Evolutionary conservation across 2,888 invertebrate species (phyloP).

Genomic region (Drosophila maculinotata): DNA sequence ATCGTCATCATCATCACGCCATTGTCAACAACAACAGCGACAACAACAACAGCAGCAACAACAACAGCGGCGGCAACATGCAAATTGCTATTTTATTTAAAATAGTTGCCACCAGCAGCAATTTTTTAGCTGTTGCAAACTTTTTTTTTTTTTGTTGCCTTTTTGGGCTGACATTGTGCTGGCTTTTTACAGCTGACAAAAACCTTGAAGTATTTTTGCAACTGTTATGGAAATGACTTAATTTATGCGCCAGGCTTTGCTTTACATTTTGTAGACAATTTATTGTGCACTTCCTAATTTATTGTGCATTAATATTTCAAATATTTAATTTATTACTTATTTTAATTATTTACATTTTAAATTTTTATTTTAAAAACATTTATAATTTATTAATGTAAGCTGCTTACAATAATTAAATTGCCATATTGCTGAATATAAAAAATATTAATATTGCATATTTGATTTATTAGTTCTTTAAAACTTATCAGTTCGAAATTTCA

Average conservation of each 20-base stretch:
- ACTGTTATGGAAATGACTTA: constrained; percentile 24
- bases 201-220: constrained; percentile 18
- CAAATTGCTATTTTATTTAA: constrained; percentile 52
- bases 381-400: no score
- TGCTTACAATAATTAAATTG: no score
- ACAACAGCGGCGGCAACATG: constrained; percentile 34
- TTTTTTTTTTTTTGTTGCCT: constrained; percentile 1
- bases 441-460: no score
- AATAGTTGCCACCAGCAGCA: constrained; percentile 14
- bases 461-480: no score
- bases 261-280: no score
- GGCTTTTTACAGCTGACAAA: constrained; percentile 18
- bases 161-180: constrained; percentile 21
- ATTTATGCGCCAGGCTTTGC: constrained; percentile 2
- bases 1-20: constrained; percentile 38
- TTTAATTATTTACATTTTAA: no score
- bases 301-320: no score
- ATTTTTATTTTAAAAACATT: no score
- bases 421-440: no score
- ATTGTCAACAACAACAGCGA: constrained; percentile 9
- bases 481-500: no score
- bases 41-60: constrained; percentile 2
- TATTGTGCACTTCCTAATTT: no score
- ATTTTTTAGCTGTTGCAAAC: background rate
- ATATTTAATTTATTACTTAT: no score